phyloP scores from a whole-genome alignment of 2,113 vertebrate genomes.

The Lampris megalopsis region DNA sequence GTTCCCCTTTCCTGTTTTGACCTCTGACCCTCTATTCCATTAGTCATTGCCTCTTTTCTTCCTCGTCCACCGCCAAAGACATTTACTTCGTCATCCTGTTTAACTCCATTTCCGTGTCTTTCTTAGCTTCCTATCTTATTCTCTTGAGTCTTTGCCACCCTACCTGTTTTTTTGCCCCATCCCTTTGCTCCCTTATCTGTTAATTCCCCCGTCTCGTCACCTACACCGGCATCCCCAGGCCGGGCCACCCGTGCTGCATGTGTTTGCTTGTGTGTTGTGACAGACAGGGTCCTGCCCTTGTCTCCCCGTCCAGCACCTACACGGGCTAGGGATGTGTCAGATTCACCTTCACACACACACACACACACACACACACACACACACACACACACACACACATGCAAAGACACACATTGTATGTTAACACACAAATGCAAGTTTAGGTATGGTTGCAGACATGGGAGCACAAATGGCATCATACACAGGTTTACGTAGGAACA shows the following conservation, averaged over 20 bases:
- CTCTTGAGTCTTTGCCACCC: neutral
- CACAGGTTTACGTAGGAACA: neutral
- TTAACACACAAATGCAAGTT: neutral
- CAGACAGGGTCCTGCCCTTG: conserved; percentile 67
- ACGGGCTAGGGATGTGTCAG: conserved; percentile 56
- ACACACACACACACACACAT: conserved; percentile 22
- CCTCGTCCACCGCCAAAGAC: neutral
- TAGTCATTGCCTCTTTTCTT: too few relatives aligned
- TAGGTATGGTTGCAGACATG: neutral
- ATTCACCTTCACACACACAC: conserved; percentile 35
- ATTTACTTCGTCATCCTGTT: neutral
- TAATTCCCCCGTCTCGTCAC: conserved; percentile 58
- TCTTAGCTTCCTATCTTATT: neutral
- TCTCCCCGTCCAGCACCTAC: conserved; percentile 54
- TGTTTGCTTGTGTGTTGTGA: conserved; percentile 66
- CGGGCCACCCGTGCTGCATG: conserved; percentile 65
- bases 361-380: conserved; percentile 27
- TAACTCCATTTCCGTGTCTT: conserved; percentile 23
- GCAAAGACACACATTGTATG: neutral
- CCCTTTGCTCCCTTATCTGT: conserved; percentile 58
- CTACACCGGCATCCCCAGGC: conserved; percentile 56
- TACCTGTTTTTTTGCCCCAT: conserved; percentile 13
- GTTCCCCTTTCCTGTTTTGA: neutral
- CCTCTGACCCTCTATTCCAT: conserved; percentile 29
- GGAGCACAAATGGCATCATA: neutral